phyloP scores from a whole-genome alignment of 2,888 invertebrate genomes.

The Noctua fimbriata region DNA sequence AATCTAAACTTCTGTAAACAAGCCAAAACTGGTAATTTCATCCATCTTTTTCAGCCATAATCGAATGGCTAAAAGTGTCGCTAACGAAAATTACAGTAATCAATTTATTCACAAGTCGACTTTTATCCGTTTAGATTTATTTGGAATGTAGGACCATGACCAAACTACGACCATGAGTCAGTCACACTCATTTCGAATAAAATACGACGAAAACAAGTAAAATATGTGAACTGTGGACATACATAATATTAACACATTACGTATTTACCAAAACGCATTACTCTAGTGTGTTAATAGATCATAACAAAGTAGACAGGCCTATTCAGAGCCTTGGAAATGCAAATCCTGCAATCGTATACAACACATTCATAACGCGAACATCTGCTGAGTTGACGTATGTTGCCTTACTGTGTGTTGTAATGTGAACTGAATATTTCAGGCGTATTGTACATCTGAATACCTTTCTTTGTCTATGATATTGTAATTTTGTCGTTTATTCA shows the following conservation, averaged over 20 bases:
- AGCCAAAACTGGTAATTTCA: too few species aligned
- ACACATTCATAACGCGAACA: conserved; percentile 31
- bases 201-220: background rate
- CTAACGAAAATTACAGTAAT: background rate
- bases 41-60: too few species aligned
- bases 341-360: conserved; percentile 32
- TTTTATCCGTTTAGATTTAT: background rate
- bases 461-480: background rate
- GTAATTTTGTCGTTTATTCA: background rate
- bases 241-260: conserved; percentile 12
- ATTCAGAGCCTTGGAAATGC: conserved; percentile 47
- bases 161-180: background rate
- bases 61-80: background rate
- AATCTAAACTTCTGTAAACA: too few species aligned
- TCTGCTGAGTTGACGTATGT: conserved; percentile 30
- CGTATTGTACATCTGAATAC: conserved; percentile 29
- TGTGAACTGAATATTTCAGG: conserved; percentile 51
- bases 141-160: background rate
- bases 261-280: conserved; percentile 41
- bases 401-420: conserved; percentile 12
- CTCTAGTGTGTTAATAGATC: conserved; percentile 27
- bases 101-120: background rate
- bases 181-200: background rate
- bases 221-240: conserved; percentile 1
- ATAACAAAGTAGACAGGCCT: conserved; percentile 43